Evolutionary conservation across 2,888 invertebrate species (phyloP).

Genomic region (Cephalotes varians): DNA sequence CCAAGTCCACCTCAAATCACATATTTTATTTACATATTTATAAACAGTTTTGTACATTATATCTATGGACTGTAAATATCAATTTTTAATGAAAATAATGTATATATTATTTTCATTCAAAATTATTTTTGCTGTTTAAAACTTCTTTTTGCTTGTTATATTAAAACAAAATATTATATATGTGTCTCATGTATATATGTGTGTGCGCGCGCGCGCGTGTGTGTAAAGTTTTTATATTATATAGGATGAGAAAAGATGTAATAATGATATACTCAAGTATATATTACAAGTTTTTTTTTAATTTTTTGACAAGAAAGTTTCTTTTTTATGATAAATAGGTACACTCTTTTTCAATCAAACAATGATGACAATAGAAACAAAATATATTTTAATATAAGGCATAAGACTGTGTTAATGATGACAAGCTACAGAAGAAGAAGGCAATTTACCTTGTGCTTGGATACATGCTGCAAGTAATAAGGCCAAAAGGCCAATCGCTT

Average conservation of each 20-base stretch:
- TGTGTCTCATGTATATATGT: background rate
- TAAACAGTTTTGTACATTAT: background rate
- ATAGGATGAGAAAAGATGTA: background rate
- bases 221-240: background rate
- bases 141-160: background rate
- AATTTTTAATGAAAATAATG: slow-evolving; percentile 4
- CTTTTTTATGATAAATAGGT: background rate
- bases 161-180: background rate
- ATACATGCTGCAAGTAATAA: slow-evolving; percentile 59
- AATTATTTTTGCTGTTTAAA: too few species aligned
- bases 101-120: background rate
- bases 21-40: too few species aligned
- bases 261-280: background rate
- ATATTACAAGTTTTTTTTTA: background rate
- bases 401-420: slow-evolving; percentile 16
- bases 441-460: slow-evolving; percentile 70
- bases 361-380: background rate
- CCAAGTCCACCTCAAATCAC: too few species aligned
- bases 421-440: background rate
- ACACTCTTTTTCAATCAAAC: background rate
- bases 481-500: slow-evolving; percentile 74
- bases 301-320: background rate
- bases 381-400: background rate
- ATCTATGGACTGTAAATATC: background rate
- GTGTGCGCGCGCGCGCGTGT: too few species aligned